Evolutionary conservation across 2,888 invertebrate genomes (phyloP), one percentile per base, ranked within the genome.

Genomic region (Drosophila birchii): DNA sequence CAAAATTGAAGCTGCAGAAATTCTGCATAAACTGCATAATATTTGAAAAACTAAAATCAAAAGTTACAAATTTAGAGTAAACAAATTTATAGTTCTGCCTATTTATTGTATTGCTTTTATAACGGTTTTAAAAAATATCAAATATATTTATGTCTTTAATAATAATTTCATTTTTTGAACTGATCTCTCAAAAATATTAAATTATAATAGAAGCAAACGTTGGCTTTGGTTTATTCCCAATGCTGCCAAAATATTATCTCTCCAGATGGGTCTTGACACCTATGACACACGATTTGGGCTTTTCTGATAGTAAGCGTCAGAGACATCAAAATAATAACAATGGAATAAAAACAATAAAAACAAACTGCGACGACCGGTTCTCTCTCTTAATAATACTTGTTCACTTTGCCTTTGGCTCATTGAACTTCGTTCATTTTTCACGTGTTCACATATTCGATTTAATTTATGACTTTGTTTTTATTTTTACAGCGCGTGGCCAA

Each of bases 341-440:
- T 49, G 6, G 45, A 51, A 39, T 36, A 32, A 44, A 39, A 38
- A 29, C 70, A 57, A 59, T 60, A 57, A 44, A 71, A 45, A 23
- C 38, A 43, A 26, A 23, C 29, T 12, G 47, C 20, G 41, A n/a
- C 53, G 75, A 71, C 71, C 71, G 71, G 71, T 71, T 71, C 47
- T 51, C 55, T 16, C 20, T 38, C 41, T 43, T 23, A 56, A 62
- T 49, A n/a, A 39, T 54, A 54, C 41, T 39, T 43, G 49, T 29
- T 64, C 39, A 36, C 53, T 56, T 38, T 8, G 38, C 43, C 26
- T n/a, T 39, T 55, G 49, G 75, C 71, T 64, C 71, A 71, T 75
- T 71, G 71, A 71, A 71, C 71, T 56, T 63, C 39, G 43, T 14
- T 41, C 14, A 43, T 68, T 54, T 59, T 36, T 55, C 34, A 36